Base-by-base conservation (phyloP, 2,113 vertebrate genomes). In the Ailuropoda melanoleuca region DNA sequence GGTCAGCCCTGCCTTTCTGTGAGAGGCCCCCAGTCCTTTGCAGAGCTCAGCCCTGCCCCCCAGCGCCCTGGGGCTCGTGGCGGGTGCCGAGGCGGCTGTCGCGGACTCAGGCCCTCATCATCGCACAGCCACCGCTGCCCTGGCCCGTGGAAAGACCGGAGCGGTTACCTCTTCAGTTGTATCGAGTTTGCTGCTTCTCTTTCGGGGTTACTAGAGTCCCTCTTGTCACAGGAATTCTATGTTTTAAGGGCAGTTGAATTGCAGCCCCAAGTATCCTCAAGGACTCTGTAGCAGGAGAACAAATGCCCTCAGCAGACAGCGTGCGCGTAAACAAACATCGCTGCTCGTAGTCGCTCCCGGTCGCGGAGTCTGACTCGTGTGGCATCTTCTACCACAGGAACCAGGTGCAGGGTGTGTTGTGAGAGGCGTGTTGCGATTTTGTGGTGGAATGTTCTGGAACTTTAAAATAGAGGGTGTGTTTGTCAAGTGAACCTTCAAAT, bases 111-210 rank as follows among this genome's bases (percentile, higher is more conserved):
- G 21, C 18, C 1, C 55, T 34, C 1, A 0, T 46, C 74, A 39
- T 13, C 34, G 31, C 6, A 1, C 26, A 8, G 66, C 66, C 15
- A 0, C n/a, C 5, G 0, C 14, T 2, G 26, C 6, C 17, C 53
- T 1, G 0, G 17, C 50, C 15, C 0, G 1, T 23, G 1, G 24
- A 12, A 19, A n/a, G 78, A 48, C 13, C 13, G 1, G 37, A 19
- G 0, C 18, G 12, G 2, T 37, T 24, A 1, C 26, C 5, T 64
- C 55, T 4, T 3, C 0, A 0, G 6, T 10, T 4, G 11, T 26
- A 11, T 21, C 17, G 1, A 0, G 1, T 1, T 37, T 37, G 17
- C 4, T 1, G 43, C 68, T 75, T 21, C n/a, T 88, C 55, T 14
- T 8, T 14, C 9, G 1, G 64, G 39, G 31, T 34, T 2, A 3